Conservation (phyloP, 2,113 vertebrate genomes). For the Charadrius vociferus region DNA sequence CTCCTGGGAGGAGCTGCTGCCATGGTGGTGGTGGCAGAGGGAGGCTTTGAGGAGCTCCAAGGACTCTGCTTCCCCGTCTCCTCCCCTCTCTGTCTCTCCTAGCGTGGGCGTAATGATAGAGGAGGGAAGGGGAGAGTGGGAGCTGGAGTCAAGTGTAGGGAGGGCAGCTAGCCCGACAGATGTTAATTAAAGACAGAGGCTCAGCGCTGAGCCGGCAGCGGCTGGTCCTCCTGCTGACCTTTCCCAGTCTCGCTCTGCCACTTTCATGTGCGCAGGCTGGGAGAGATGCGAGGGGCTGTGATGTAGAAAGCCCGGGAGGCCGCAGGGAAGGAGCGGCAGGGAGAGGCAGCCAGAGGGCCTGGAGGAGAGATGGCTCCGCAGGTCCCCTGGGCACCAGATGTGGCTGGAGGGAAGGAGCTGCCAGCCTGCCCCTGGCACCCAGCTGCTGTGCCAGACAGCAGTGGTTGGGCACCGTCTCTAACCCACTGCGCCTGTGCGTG, state of each 20-base stretch:
- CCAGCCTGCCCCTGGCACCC: background rate
- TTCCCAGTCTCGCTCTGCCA: slow-evolving; percentile 39
- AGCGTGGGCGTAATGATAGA: background rate
- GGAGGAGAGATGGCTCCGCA: background rate
- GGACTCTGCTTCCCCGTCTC: background rate
- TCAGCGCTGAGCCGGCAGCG: background rate
- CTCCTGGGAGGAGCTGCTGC: background rate
- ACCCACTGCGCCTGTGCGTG: rapidly evolving
- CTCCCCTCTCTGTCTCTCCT: background rate
- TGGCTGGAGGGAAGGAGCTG: background rate
- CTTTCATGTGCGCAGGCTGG: background rate
- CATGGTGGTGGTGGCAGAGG: background rate
- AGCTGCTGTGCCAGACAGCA: background rate
- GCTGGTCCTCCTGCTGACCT: slow-evolving; percentile 16
- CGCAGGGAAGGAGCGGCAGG: background rate
- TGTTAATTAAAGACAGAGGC: slow-evolving; percentile 37
- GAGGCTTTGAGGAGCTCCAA: background rate
- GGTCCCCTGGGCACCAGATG: background rate
- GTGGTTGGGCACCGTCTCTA: background rate
- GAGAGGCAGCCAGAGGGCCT: background rate
- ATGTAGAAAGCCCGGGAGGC: background rate
- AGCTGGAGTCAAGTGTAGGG: background rate
- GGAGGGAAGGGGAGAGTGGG: slow-evolving; percentile 5
- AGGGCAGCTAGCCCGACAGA: background rate
- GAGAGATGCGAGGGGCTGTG: background rate